phyloP scores from a whole-genome alignment of 2,888 invertebrate genomes.

The Limulus polyphemus region DNA sequence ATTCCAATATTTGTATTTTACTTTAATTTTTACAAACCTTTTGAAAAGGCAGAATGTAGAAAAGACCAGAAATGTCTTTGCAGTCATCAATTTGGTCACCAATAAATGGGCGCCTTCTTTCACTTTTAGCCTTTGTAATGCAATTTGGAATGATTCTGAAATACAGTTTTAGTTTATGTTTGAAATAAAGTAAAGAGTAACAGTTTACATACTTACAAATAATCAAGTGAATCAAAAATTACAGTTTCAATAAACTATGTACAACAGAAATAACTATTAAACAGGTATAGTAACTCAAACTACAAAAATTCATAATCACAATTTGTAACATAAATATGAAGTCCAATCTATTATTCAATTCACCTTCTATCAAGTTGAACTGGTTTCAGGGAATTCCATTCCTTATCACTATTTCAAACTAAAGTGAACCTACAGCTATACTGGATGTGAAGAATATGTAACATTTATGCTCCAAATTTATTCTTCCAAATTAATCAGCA shows the following conservation, averaged over 20 bases:
- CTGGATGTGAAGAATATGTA: too few species aligned
- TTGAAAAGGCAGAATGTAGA: constrained; percentile 84
- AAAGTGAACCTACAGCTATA: too few species aligned
- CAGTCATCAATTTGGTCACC: constrained; percentile 93
- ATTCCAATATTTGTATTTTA: background rate
- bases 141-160: constrained; percentile 73
- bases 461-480: too few species aligned
- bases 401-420: too few species aligned
- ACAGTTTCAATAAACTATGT: constrained; percentile 13
- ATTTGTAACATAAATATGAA: too few species aligned
- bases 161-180: constrained; percentile 21
- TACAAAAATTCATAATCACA: too few species aligned
- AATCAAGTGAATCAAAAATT: constrained; percentile 2
- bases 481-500: too few species aligned
- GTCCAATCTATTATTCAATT: too few species aligned
- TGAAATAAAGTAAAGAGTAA: constrained; percentile 8
- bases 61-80: constrained; percentile 85
- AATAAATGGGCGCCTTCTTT: constrained; percentile 81
- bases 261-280: constrained; percentile 4
- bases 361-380: too few species aligned
- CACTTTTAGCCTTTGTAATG: constrained; percentile 95
- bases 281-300: too few species aligned
- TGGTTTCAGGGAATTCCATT: too few species aligned
- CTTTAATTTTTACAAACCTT: constrained; percentile 45
- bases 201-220: constrained; percentile 3